phyloP scores from a whole-genome alignment of 2,888 invertebrate species.

The Xanthorhoe designata region DNA sequence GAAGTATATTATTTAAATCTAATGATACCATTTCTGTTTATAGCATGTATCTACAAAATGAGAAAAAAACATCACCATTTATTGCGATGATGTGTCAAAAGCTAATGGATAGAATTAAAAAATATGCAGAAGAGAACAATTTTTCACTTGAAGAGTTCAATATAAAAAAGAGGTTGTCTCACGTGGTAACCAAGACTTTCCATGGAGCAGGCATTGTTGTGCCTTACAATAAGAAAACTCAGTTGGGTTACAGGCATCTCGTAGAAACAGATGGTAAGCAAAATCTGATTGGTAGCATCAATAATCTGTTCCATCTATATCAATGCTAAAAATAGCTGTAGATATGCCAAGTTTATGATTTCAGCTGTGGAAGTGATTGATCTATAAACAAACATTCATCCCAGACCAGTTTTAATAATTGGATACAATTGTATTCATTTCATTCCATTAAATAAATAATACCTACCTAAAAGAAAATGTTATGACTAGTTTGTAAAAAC shows the following conservation, averaged over 20 bases:
- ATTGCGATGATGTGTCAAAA: slow-evolving; percentile 85
- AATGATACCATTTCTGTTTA: slow-evolving; percentile 47
- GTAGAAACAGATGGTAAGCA: slow-evolving; percentile 87
- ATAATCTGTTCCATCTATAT: background rate
- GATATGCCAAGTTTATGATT: background rate
- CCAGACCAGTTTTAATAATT: background rate
- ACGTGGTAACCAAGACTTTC: slow-evolving; percentile 89
- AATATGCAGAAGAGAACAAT: slow-evolving; percentile 86
- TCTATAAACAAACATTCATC: background rate
- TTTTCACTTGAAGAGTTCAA: slow-evolving; percentile 84
- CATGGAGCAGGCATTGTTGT: slow-evolving; percentile 94
- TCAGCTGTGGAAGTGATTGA: background rate
- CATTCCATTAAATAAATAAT: too few species aligned
- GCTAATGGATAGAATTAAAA: slow-evolving; percentile 86
- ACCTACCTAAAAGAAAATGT: background rate
- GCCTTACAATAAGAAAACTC: slow-evolving; percentile 91
- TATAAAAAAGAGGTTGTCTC: slow-evolving; percentile 87
- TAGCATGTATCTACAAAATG: slow-evolving; percentile 82
- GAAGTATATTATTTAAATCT: too few species aligned
- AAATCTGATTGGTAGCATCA: background rate
- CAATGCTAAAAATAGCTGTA: too few species aligned
- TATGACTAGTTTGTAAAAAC: background rate
- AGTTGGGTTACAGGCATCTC: slow-evolving; percentile 93
- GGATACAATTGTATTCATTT: too few species aligned
- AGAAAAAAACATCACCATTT: slow-evolving; percentile 87